Base-by-base conservation (phyloP, 2,888 invertebrate species). In the Dicycla oo region DNA sequence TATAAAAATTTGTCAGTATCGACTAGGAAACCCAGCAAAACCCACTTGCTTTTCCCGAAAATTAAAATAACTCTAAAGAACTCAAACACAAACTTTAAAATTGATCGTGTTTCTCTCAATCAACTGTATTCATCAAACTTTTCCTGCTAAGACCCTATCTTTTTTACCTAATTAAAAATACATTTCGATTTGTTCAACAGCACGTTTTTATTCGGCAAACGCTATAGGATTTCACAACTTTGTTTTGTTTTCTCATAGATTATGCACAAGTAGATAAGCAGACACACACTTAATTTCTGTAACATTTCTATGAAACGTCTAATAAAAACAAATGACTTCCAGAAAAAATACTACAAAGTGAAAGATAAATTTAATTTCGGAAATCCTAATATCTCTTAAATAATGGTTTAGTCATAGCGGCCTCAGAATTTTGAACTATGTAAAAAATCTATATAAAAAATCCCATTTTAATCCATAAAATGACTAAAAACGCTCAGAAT, bases 141-240 rank as follows among this genome's bases (percentile, higher is more conserved):
- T 47, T 23, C 70, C n/a, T 38, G 56, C 53, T 66, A 51, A 73
- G 38, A 30, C 45, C 54, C 67, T 43, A 67, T 80, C 73, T 69
- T 80, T n/a, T 76, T 75, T 80, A 54, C 69, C 72, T 85, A 81
- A 84, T 84, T 85, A 82, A 91, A 91, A 89, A 88, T 89, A 83
- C 89, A 82, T 87, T 89, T 89, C 88, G 89, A 92, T 92, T 93
- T 90, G 88, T 90, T 85, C 81, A 78, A 75, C 66, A 79, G 72
- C 83, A 77, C 82, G 62, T 83, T 89, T 90, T 91, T 90, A 88
- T 88, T 85, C 84, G 45, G 79, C 56, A 70, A 63, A 73, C 43
- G 15, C 56, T 61, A 23, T 6, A 60, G 53, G 66, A 54, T 58
- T 77, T 69, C 38, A 69, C 61, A 74, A 74, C 53, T 68, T 75